Conservation (phyloP, 2,113 vertebrate species). For the Eulemur rufifrons region DNA sequence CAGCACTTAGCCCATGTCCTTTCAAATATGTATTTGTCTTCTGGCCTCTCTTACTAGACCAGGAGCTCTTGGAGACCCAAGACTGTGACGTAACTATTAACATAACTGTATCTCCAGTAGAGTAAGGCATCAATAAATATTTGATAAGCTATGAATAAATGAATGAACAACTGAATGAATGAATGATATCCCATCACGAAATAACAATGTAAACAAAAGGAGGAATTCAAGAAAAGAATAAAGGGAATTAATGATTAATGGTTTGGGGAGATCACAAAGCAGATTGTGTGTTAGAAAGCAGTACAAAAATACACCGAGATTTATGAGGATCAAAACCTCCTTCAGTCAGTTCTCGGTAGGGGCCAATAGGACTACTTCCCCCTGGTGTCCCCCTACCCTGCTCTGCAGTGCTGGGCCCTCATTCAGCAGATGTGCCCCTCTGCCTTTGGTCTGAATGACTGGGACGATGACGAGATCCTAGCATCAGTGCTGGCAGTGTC, state of each 20-base stretch:
- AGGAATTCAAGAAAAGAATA: not conserved
- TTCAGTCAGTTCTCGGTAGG: conserved; percentile 86
- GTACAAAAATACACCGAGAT: not conserved
- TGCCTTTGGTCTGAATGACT: conserved; percentile 94
- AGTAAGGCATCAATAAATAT: not conserved
- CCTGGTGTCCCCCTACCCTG: conserved; percentile 87
- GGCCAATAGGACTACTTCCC: conserved; percentile 84
- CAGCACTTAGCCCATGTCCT: not conserved
- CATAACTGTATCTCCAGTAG: not conserved
- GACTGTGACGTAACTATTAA: not conserved
- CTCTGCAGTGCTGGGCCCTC: conserved; percentile 93
- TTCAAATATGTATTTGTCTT: not conserved
- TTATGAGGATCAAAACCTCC: not conserved
- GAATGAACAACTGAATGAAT: not conserved
- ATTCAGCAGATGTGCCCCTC: conserved; percentile 98
- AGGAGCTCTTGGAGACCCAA: not conserved
- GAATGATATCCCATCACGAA: not conserved
- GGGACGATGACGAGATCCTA: conserved; percentile 95
- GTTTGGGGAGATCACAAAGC: not conserved
- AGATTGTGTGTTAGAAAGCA: not conserved
- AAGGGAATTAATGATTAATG: not conserved
- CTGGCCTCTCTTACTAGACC: not conserved
- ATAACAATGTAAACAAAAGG: conserved; percentile 21
- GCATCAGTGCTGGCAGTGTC: conserved; percentile 94
- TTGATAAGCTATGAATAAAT: not conserved